Percentiles rank a stretch among this genome's conserved stretches.
phyloP scores from a whole-genome alignment of 2,888 invertebrate genomes.

The Ochropleura plecta region DNA sequence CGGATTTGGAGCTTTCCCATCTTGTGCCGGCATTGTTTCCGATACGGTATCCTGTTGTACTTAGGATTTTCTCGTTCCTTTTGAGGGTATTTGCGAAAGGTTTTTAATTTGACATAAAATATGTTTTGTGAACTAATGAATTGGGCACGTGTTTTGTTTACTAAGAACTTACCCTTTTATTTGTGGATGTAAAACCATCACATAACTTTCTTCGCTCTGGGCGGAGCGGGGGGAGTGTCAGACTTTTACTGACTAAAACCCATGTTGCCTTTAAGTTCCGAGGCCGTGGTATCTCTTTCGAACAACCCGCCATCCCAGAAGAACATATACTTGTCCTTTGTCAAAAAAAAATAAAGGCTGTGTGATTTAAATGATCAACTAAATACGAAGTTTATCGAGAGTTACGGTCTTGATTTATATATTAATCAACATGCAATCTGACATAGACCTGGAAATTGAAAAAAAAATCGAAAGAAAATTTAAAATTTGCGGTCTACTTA shows the following conservation, averaged over 20 bases:
- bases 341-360: not conserved
- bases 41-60: conserved; percentile 14
- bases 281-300: no score
- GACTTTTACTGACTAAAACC: no score
- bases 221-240: no score
- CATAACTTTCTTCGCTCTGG: no score
- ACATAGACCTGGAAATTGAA: no score
- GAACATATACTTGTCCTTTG: not conserved
- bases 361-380: not conserved
- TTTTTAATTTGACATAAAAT: conserved; percentile 9
- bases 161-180: not conserved
- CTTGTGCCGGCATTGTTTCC: conserved; percentile 15
- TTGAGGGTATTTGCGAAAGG: conserved; percentile 10
- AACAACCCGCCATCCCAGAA: not conserved
- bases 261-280: no score
- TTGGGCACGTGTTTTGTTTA: not conserved
- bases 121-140: not conserved
- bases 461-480: no score
- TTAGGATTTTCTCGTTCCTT: conserved; percentile 14
- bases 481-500: no score
- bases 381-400: not conserved
- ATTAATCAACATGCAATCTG: no score
- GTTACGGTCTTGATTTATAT: no score
- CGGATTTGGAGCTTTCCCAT: conserved; percentile 35
- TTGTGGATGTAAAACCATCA: no score